phyloP scores from a whole-genome alignment of 64 coral and sea anemone species.

The Orbicella faveolata region DNA sequence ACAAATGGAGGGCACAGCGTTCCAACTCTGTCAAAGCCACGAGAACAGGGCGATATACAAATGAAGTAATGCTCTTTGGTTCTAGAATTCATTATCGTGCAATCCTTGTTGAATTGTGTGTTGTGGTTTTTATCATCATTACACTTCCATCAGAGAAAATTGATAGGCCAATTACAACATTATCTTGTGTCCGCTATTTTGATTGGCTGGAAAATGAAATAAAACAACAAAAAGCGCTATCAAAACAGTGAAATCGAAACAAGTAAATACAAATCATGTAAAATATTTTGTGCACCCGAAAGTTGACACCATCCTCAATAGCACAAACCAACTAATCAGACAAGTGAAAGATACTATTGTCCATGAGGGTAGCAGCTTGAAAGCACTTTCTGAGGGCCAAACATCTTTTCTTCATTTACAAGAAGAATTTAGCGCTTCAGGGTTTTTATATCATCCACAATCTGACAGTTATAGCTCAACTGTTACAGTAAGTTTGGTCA shows the following conservation, averaged over 20 bases:
- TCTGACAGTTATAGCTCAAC: not conserved
- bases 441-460: not conserved
- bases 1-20: too few species aligned
- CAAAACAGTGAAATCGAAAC: not conserved
- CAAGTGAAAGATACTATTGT: not conserved
- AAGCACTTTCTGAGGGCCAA: not conserved
- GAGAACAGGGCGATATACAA: not conserved
- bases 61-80: not conserved
- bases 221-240: not conserved
- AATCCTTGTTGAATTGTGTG: not conserved
- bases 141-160: not conserved
- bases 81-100: not conserved
- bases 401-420: not conserved
- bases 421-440: not conserved
- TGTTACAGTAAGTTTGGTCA: conserved; percentile 3
- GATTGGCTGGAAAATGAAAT: conserved; percentile 37
- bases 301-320: not conserved
- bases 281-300: not conserved
- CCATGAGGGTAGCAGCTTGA: not conserved
- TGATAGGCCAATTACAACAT: not conserved
- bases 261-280: not conserved
- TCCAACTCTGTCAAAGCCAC: not conserved
- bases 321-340: conserved; percentile 24
- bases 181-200: not conserved
- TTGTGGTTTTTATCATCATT: not conserved